A percentile compares a stretch with the other conserved stretches of the same genome.
These are phyloP conservation scores for Etheostoma nigrum DNA, from an alignment of 2,797 vertebrate species.

Conservation along the genomic window DNA sequence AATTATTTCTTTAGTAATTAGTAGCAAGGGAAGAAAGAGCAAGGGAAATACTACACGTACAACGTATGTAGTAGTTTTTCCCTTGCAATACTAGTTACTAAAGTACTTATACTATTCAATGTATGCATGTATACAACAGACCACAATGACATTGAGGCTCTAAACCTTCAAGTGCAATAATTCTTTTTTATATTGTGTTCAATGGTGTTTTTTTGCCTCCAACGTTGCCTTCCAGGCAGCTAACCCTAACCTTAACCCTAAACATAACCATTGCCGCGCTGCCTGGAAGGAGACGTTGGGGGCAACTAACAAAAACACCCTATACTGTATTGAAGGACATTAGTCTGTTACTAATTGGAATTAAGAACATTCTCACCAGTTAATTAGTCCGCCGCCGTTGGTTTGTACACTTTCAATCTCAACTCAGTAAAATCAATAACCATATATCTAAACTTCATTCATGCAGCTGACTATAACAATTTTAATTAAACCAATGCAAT, in stretches of 20 bases:
- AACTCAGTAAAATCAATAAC: slow-evolving; percentile 55
- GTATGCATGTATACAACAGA: background rate
- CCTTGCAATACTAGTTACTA: too few relatives aligned
- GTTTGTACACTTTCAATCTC: slow-evolving; percentile 55
- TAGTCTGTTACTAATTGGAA: slow-evolving; percentile 43
- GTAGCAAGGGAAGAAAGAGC: slow-evolving; percentile 24
- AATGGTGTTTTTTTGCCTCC: too few relatives aligned
- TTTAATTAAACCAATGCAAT: slow-evolving; percentile 68
- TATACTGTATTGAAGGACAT: slow-evolving; percentile 40
- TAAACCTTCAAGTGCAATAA: slow-evolving; percentile 60
- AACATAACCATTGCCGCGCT: too few relatives aligned
- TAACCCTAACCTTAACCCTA: too few relatives aligned
- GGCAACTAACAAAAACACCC: background rate
- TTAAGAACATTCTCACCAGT: slow-evolving; percentile 44
- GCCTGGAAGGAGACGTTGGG: too few relatives aligned
- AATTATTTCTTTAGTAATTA: slow-evolving; percentile 67
- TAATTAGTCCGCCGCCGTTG: slow-evolving; percentile 57
- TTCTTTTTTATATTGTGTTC: slow-evolving; percentile 26
- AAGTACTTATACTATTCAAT: too few relatives aligned
- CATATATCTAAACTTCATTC: slow-evolving; percentile 59
- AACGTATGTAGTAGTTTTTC: too few relatives aligned
- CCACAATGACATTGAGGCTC: slow-evolving; percentile 55
- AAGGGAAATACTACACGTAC: slow-evolving; percentile 15
- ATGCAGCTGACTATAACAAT: slow-evolving; percentile 23
- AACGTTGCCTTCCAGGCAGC: too few relatives aligned